Percentiles rank a stretch among this genome's conserved stretches.
phyloP scores from a whole-genome alignment of 1,140 invertebrate species.

The Acromyrmex heyeri region DNA sequence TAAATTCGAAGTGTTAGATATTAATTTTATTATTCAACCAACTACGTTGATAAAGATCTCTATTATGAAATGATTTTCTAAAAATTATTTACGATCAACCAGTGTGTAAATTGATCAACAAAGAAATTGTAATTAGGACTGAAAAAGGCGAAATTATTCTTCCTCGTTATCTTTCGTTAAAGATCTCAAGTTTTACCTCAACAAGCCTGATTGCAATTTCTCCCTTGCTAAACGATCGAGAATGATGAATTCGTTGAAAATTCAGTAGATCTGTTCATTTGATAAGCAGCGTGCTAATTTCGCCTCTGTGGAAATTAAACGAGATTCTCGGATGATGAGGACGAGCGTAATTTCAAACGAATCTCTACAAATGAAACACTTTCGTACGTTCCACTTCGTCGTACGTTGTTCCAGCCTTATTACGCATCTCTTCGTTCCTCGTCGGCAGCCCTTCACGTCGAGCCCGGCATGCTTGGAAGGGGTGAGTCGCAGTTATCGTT shows the following conservation, averaged over 20 bases:
- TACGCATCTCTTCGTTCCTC: background rate
- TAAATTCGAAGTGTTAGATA: background rate
- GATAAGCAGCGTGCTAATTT: constrained; percentile 47
- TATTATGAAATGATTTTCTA: background rate
- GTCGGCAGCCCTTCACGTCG: too few relatives aligned
- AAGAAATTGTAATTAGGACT: background rate
- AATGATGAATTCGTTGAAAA: background rate
- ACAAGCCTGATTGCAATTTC: background rate
- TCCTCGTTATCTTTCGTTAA: background rate
- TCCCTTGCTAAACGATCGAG: background rate
- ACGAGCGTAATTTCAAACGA: constrained; percentile 32
- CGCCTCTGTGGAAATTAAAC: constrained; percentile 44
- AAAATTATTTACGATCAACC: background rate
- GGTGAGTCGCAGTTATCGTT: constrained; percentile 77
- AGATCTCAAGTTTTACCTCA: background rate
- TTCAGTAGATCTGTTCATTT: constrained; percentile 22
- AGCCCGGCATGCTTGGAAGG: background rate
- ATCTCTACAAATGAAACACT: constrained; percentile 51
- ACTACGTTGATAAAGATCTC: background rate
- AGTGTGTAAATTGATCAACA: background rate
- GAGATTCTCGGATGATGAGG: constrained; percentile 17
- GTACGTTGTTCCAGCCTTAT: constrained; percentile 51
- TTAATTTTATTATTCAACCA: background rate
- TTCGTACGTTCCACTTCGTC: background rate
- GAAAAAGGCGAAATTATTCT: background rate